Base-by-base conservation (phyloP, 2,113 vertebrate species). In the Taurulus bubalis region DNA sequence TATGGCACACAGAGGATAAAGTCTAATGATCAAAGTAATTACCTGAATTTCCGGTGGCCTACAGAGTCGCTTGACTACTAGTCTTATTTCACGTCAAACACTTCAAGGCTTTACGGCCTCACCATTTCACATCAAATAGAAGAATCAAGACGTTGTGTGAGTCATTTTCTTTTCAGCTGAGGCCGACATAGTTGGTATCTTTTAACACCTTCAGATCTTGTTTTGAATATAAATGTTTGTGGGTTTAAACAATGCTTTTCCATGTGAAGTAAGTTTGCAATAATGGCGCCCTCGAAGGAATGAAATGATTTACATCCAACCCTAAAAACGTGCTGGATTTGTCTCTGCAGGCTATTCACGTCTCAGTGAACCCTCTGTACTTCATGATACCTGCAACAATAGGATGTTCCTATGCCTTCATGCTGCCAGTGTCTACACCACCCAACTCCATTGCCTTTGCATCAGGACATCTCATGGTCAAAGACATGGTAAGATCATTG, bases 401-500 rank as follows among this genome's bases (percentile, higher is more conserved):
- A 0, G 96, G 97, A 71, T 97, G 96, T 86, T 99, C 98, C 11
- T 99, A 96, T 0, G 98, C 98, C 1, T 99, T 99, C 93, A 99
- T 99, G 98, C 94, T 99, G 45, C 98, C 98, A 0, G 98, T 99
- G 69, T 97, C 98, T 0, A 99, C 98, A 0, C 97, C 98, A 15
- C 98, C 98, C 49, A 99, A 99, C 93, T 98, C 98, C 8, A 99
- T 99, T n/a, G 98, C 98, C 0, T 99, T 99, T 69, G 95, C 98
- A 51, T 97, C 98, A 3, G 98, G 98, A 77, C 97, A 98, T 77
- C 94, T 99, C 79, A 75, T 97, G 96, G 97, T 99, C 76, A 99
- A 97, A 93, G 98, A 99, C 91, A 99, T 99, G 98, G 98, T 98
- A 92, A 89, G 93, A 85, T 64, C 18, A 26, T 66, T 63, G 42